A percentile compares a stretch with the other conserved stretches of the same genome.
Evolutionary conservation across 2,888 invertebrate genomes (phyloP).

Genomic region (Sesia apiformis): DNA sequence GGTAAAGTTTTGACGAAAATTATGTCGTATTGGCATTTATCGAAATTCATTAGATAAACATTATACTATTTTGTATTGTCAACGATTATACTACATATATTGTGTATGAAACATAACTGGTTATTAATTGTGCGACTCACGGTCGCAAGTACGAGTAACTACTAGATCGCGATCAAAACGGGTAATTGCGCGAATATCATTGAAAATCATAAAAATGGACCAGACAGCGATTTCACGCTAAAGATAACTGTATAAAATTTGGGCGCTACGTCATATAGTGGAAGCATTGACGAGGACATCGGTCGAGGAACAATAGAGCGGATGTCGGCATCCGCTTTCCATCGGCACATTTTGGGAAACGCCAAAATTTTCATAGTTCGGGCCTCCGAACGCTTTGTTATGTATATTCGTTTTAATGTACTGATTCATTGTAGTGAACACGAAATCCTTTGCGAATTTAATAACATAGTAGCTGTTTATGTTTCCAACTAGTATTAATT

Average conservation of each 20-base stretch:
- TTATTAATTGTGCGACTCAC: too few relatives aligned
- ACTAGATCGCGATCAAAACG: too few relatives aligned
- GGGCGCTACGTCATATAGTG: slow-evolving; percentile 46
- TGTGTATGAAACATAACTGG: too few relatives aligned
- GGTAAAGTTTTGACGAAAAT: too few relatives aligned
- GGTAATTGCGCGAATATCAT: neutral
- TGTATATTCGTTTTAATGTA: slow-evolving; percentile 38
- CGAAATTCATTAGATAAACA: too few relatives aligned
- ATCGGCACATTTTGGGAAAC: slow-evolving; percentile 64
- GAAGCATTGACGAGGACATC: slow-evolving; percentile 62
- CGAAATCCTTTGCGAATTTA: too few relatives aligned
- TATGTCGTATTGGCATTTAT: too few relatives aligned
- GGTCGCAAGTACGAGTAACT: too few relatives aligned
- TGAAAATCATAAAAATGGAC: slow-evolving; percentile 5
- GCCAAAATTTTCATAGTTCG: slow-evolving; percentile 64
- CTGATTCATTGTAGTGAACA: neutral
- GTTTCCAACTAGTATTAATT: too few relatives aligned
- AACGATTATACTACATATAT: too few relatives aligned
- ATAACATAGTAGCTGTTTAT: too few relatives aligned
- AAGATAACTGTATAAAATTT: slow-evolving; percentile 62
- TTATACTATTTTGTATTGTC: too few relatives aligned
- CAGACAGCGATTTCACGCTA: slow-evolving; percentile 46
- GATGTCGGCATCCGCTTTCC: slow-evolving; percentile 59
- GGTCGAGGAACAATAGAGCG: slow-evolving; percentile 53
- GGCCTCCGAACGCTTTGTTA: slow-evolving; percentile 52